These are phyloP conservation scores for Caenorhabditis sinica DNA, from an alignment of 2,888 invertebrate species.

Conservation along the genomic window DNA sequence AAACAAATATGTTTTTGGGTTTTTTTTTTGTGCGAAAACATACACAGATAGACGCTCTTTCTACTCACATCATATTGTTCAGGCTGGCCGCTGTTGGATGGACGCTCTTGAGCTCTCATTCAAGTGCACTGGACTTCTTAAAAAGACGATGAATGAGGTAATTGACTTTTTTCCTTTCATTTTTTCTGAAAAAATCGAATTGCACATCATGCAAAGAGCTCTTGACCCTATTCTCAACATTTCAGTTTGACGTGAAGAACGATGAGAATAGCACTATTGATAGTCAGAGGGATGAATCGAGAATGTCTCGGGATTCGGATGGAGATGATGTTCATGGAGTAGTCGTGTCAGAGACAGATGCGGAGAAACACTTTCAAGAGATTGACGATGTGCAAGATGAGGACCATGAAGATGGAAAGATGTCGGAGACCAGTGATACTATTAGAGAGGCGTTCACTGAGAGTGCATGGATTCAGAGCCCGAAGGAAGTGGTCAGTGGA, in stretches of 20 bases:
- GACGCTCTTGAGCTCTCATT: slow-evolving; percentile 93
- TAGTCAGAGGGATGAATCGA: slow-evolving; percentile 42
- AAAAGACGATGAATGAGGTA: slow-evolving; percentile 87
- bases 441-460: slow-evolving; percentile 61
- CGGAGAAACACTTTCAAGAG: slow-evolving; percentile 77
- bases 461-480: slow-evolving; percentile 70
- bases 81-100: slow-evolving; percentile 91
- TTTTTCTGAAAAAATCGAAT: no score
- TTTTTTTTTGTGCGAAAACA: slow-evolving; percentile 2
- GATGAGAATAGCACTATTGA: slow-evolving; percentile 49
- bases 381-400: slow-evolving; percentile 84
- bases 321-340: slow-evolving; percentile 43
- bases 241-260: slow-evolving; percentile 59
- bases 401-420: slow-evolving; percentile 84
- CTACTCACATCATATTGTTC: slow-evolving; percentile 26
- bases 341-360: slow-evolving; percentile 78
- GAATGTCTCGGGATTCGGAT: slow-evolving; percentile 70
- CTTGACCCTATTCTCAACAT: slow-evolving; percentile 7
- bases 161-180: slow-evolving; percentile 26
- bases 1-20: slow-evolving; percentile 16
- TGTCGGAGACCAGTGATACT: slow-evolving; percentile 64
- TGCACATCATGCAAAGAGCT: neutral
- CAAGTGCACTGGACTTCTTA: slow-evolving; percentile 89
- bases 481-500: slow-evolving; percentile 68
- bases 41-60: neutral